phyloP scores from a whole-genome alignment of 2,113 vertebrate genomes.

The cattle (Bos taurus) region DNA sequence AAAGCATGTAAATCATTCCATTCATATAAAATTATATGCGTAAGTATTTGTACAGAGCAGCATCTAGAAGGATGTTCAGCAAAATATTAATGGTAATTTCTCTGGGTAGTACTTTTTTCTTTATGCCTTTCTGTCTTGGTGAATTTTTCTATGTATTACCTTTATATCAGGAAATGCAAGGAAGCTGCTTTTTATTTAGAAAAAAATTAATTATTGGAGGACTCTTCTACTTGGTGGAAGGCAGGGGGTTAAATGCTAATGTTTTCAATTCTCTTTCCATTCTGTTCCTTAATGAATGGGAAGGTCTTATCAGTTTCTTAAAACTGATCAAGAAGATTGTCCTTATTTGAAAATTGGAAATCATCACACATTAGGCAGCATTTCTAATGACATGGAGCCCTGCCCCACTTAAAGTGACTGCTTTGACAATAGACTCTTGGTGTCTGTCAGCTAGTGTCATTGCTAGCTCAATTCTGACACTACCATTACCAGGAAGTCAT shows the following conservation, averaged over 20 bases:
- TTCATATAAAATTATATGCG: not conserved
- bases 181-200: not conserved
- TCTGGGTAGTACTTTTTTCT: not conserved
- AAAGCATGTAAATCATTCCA: not conserved
- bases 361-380: not conserved
- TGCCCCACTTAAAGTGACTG: not conserved
- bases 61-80: not conserved
- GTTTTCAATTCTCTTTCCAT: not conserved
- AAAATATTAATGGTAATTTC: conserved; percentile 1
- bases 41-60: not conserved
- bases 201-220: not conserved
- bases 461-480: not conserved
- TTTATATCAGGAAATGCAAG: not conserved
- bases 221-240: not conserved
- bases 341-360: not conserved
- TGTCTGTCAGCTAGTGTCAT: not conserved
- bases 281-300: not conserved
- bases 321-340: not conserved
- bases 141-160: not conserved
- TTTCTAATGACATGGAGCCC: not conserved
- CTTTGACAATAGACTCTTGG: not conserved
- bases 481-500: not conserved
- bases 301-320: not conserved
- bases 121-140: not conserved
- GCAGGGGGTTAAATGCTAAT: not conserved